These are phyloP conservation scores for Ooceraea biroi DNA, from an alignment of 1,140 invertebrate genomes.

Conservation along the genomic window DNA sequence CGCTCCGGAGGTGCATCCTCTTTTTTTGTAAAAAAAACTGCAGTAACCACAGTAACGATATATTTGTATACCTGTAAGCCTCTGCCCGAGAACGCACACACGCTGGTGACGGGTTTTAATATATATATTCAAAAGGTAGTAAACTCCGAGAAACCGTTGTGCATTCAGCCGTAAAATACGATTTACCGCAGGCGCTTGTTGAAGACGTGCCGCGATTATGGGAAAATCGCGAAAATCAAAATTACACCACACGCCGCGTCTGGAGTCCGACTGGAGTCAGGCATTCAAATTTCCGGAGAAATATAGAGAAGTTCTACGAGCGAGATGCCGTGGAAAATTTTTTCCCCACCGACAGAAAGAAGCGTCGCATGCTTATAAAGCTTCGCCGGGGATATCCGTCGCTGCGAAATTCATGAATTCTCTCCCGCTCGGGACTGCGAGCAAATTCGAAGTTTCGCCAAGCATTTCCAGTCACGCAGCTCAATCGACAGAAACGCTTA, in stretches of 20 bases:
- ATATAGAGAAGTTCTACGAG: background rate
- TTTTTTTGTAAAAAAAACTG: constrained; percentile 16
- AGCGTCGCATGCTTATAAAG: constrained; percentile 10
- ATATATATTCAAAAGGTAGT: constrained; percentile 7
- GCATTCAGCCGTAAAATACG: background rate
- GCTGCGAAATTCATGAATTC: constrained; percentile 38
- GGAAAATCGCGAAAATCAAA: background rate
- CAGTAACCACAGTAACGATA: constrained; percentile 35
- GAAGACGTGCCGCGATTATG: constrained; percentile 15
- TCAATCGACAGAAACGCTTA: constrained; percentile 44
- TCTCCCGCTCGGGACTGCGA: background rate
- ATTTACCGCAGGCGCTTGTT: background rate
- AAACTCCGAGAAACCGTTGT: background rate
- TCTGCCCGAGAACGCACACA: background rate
- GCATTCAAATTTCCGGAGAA: constrained; percentile 41
- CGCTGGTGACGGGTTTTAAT: constrained; percentile 28
- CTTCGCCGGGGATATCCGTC: constrained; percentile 40
- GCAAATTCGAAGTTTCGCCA: constrained; percentile 44
- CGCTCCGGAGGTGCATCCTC: background rate
- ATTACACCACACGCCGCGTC: constrained; percentile 10
- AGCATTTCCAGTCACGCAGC: constrained; percentile 49
- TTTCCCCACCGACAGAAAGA: background rate
- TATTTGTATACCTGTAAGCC: background rate
- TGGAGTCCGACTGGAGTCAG: constrained; percentile 1
- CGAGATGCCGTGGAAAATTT: background rate